Base-by-base conservation (phyloP, 2,797 vertebrate genomes). In the Alectoris magna region DNA sequence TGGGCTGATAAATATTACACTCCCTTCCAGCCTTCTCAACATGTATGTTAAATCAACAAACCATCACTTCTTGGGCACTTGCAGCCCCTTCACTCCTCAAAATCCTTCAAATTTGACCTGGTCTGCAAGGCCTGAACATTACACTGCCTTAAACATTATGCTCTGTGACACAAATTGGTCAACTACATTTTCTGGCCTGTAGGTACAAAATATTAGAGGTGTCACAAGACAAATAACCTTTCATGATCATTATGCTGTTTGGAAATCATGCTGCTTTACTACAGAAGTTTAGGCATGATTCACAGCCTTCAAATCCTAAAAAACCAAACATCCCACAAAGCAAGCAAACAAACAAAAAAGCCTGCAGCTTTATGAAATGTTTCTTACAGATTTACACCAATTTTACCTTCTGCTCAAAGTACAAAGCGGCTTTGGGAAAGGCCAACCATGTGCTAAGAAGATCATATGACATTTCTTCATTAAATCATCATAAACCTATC, bases 261-360 rank as follows among this genome's bases (percentile, higher is more conserved):
- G n/a, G 27, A 91, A 84, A 88, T n/a, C 12, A 55, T 6, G 4
- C 1, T 12, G 23, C 46, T 73, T 78, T 43, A 75, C 21, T 34
- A 60, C 78, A 78, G 36, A 10, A 60, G 11, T 60, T 75, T n/a
- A 59, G 24, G 43, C 14, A 59, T 6, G 6, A 76, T 34, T 15
- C 31, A 4, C 24, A 14, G 63, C 63, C 46, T 82, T 27, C 31
- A 23, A 48, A 10, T 71, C 31, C n/a, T 17, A 27, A 53, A 14
- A 19, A 53, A 29, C 1, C 3, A 9, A 62, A 80, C 55, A n/a
- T 18, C 22, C 14, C 22, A 21, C 39, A 46, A 0, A 2, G 3
- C 3, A 51, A 51, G 27, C 26, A 9, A 69, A 73, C 63, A 31
- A 14, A 11, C 14, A 23, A 29, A 14, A 66, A 2, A 62, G 46